A percentile compares a stretch with the other conserved stretches of the same genome.
Conservation (phyloP, 2,888 invertebrate species). For the Drosophila monieri region DNA sequence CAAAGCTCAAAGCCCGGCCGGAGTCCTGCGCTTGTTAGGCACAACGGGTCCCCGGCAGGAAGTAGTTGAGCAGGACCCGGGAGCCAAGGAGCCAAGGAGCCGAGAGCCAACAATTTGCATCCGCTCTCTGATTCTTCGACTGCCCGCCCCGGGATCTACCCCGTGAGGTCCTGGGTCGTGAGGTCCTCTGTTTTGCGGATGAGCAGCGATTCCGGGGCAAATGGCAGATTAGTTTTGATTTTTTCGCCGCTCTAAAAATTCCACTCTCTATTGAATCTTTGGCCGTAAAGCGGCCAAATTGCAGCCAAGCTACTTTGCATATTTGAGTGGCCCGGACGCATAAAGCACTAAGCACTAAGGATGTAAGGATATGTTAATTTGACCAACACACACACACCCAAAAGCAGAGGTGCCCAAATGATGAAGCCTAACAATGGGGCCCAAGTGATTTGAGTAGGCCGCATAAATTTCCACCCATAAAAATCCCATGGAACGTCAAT, state of each 20-base stretch:
- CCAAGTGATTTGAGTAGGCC: constrained; percentile 68
- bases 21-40: constrained; percentile 69
- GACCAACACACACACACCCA: constrained; percentile 43
- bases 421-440: constrained; percentile 74
- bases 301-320: constrained; percentile 76
- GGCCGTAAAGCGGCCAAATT: constrained; percentile 77
- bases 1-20: constrained; percentile 32
- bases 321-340: constrained; percentile 71
- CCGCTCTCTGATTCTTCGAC: constrained; percentile 47
- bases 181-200: constrained; percentile 7
- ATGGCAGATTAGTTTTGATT: constrained; percentile 79
- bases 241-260: constrained; percentile 61
- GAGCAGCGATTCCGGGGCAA: constrained; percentile 52
- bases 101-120: constrained; percentile 66
- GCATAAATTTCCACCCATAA: constrained; percentile 72
- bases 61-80: constrained; percentile 67
- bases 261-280: constrained; percentile 72
- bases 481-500: constrained; percentile 51
- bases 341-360: constrained; percentile 50
- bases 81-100: constrained; percentile 23
- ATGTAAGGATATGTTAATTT: constrained; percentile 78
- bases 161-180: background rate
- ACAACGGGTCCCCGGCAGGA: constrained; percentile 62
- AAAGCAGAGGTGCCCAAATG: constrained; percentile 64
- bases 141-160: constrained; percentile 7